Evolutionary conservation across 1,140 invertebrate genomes (phyloP).

Genomic region (Chrysoperla carnea): DNA sequence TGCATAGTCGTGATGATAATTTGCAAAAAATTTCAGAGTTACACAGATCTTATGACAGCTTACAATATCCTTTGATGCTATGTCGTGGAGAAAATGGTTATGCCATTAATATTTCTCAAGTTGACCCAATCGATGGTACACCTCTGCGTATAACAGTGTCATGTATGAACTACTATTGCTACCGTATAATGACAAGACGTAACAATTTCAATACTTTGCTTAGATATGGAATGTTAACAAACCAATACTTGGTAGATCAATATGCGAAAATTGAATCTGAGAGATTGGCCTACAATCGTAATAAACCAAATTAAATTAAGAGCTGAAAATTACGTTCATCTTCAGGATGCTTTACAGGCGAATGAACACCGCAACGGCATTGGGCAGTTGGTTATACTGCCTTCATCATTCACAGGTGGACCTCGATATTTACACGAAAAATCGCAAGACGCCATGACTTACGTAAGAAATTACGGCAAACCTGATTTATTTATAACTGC

Average conservation of each 20-base stretch:
- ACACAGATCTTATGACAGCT: slow-evolving; percentile 21
- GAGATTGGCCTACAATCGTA: slow-evolving; percentile 19
- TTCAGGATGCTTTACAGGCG: slow-evolving; percentile 11
- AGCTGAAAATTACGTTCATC: slow-evolving; percentile 25
- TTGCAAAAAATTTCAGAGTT: slow-evolving; percentile 16
- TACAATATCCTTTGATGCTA: slow-evolving; percentile 27
- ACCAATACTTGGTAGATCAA: slow-evolving; percentile 26
- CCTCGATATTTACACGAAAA: slow-evolving; percentile 25
- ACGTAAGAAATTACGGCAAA: slow-evolving; percentile 16
- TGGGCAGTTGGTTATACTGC: slow-evolving; percentile 10
- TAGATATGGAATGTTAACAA: slow-evolving; percentile 10
- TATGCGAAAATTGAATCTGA: slow-evolving; percentile 29
- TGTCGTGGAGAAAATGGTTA: slow-evolving; percentile 24
- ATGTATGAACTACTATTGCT: slow-evolving; percentile 14
- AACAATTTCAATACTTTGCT: slow-evolving; percentile 12
- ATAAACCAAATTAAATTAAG: slow-evolving; percentile 27
- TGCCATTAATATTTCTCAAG: slow-evolving; percentile 14
- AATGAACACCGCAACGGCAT: slow-evolving; percentile 14
- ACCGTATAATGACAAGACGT: slow-evolving; percentile 14
- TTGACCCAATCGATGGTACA: slow-evolving; percentile 8
- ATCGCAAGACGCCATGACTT: slow-evolving; percentile 13
- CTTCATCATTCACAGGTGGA: slow-evolving; percentile 11
- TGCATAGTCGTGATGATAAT: slow-evolving; percentile 4
- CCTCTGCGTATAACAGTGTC: slow-evolving; percentile 10
- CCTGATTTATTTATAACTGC: slow-evolving; percentile 13